Evolutionary conservation across 1,140 invertebrate species (phyloP), one percentile per base, ranked within the genome.

Genomic region (Lepidurus arcticus): DNA sequence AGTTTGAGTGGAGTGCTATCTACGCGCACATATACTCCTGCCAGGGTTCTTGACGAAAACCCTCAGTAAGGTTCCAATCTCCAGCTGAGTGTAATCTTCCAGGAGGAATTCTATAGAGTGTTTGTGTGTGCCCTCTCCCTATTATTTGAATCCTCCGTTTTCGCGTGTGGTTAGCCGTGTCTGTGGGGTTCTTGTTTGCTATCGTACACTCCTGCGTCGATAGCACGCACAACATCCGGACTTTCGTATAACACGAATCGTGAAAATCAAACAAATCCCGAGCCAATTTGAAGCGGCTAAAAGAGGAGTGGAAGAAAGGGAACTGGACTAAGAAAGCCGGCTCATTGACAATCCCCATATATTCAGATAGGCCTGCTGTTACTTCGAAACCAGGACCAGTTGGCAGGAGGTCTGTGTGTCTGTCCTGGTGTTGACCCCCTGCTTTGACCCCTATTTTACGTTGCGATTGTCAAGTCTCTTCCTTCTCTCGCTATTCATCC

Each of bases 381-480:
- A 34, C 34, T 34, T 34, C 34, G 34, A 34, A 34, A 34, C 34
- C 21, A 7, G 53, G 53, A 21, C 53, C 1, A 65, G 16, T 65
- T 65, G 53, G 53, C 53, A 65, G 53, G 53, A 65, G 53, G 53
- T 65, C 53, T 65, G 53, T 53, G 10, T 0, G 21, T 65, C 47
- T 65, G 53, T 65, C 53, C 13, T 65, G 47, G 8, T 65, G 53
- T 21, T 65, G 53, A 65, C 53, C 53, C 21, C 53, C 53, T 65
- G 53, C 53, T 65, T 65, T 65, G 53, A 65, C 53, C 53, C 21
- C 53, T 65, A 7, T 9, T 65, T 65, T 65, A 65, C 53, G 53
- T 65, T 65, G 53, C 53, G 53, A 65, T 65, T 7, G 34, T 34
- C 53, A 13, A 65, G 16, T 10, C 53, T 65, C 53, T 65, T 65